Evolutionary conservation across 2,888 invertebrate genomes (phyloP), one percentile per base, ranked within the genome.

Genomic region (Trilocha varians): DNA sequence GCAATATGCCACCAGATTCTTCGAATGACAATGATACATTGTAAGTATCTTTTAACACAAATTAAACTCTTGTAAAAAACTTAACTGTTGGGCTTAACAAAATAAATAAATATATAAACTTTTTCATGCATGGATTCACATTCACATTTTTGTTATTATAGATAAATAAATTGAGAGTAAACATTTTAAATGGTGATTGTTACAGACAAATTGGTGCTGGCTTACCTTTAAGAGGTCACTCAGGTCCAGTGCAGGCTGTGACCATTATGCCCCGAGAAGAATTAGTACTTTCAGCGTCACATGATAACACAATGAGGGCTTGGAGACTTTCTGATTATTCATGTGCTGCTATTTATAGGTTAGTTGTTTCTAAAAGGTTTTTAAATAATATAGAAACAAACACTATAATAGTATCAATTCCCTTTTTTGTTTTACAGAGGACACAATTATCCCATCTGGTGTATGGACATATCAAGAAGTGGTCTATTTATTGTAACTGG

Each of bases 361-460:
- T 66, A 8, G 13, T 4, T 11, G 34, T 34, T 8, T 34, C 8
- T n/a, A 6, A 34, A 15, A n/a, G n/a, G n/a, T n/a, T n/a, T n/a
- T n/a, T n/a, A n/a, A n/a, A n/a, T n/a, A n/a, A n/a, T n/a, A n/a
- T 46, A 16, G 13, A 3, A 16, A n/a, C 33, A 25, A 36, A 15
- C 15, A 11, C n/a, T 13, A 6, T 14, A 8, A 39, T 13, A n/a
- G 13, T 14, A 8, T 36, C 34, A 34, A 32, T 38, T 33, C 11
- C 25, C 25, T 32, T 35, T 43, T 38, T 13, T 45, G 37, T 41
- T 40, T 78, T 72, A 6, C 65, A 73, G 91, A 57, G 97, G 97
- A 18, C 97, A 98, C 74, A 91, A 91, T 63, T 93, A 94, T 63
- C 94, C 97, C 1, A 91, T 98, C 51, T 97, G 97, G 94, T 94